These are phyloP conservation scores for Strongylocentrotus purpuratus DNA, from an alignment of 35 echinoderm and acorn worm genomes.

Conservation along the genomic window DNA sequence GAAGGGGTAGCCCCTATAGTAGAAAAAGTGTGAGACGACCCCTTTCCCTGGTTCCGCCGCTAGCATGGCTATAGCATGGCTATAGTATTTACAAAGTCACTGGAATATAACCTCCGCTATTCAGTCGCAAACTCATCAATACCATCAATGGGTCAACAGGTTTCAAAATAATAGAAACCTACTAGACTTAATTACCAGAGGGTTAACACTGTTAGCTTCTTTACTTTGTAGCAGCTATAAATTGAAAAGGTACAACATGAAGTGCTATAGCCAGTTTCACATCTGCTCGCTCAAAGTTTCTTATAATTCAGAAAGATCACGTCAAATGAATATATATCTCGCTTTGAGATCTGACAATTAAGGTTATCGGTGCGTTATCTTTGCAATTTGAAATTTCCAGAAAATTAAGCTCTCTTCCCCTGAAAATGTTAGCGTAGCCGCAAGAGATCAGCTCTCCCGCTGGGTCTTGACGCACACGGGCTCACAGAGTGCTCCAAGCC, in stretches of 20 bases:
- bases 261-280: too few species aligned
- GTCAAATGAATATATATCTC: background rate
- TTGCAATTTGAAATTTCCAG: slow-evolving; percentile 18
- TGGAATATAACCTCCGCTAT: too few species aligned
- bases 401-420: slow-evolving; percentile 1
- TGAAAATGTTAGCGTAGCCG: background rate
- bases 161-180: background rate
- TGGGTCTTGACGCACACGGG: background rate
- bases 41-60: too few species aligned
- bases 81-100: too few species aligned
- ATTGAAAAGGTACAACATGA: background rate
- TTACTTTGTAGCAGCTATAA: background rate
- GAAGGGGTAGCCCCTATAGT: too few species aligned
- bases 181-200: too few species aligned
- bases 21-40: too few species aligned
- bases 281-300: slow-evolving; percentile 11
- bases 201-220: background rate
- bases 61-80: too few species aligned
- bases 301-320: background rate
- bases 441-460: slow-evolving; percentile 1
- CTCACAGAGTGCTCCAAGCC: background rate
- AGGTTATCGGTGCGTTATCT: slow-evolving; percentile 14
- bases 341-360: slow-evolving; percentile 17
- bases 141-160: background rate
- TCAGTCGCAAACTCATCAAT: too few species aligned